These are phyloP conservation scores for Drosophila equinoxialis DNA, from an alignment of 1,140 invertebrate genomes.

Conservation along the genomic window DNA sequence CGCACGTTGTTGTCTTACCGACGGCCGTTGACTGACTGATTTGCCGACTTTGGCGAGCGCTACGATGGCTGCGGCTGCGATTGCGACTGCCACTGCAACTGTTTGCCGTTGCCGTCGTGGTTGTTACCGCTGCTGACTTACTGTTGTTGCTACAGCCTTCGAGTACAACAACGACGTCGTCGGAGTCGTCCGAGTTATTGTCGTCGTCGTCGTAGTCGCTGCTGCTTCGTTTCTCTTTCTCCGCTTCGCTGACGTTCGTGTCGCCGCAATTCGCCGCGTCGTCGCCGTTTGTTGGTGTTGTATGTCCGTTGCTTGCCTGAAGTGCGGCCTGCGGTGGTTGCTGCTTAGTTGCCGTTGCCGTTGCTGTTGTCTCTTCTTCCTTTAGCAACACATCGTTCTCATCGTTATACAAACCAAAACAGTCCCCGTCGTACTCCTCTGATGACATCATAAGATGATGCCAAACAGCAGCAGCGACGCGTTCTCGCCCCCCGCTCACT, in stretches of 20 bases:
- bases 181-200: slow-evolving; percentile 59
- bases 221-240: slow-evolving; percentile 49
- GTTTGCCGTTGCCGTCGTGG: slow-evolving; percentile 33
- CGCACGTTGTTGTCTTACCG: slow-evolving; percentile 82
- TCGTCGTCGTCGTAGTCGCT: slow-evolving; percentile 47
- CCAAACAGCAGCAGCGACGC: slow-evolving; percentile 74
- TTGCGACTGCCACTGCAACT: slow-evolving; percentile 39
- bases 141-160: slow-evolving; percentile 57
- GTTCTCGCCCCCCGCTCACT: slow-evolving; percentile 25
- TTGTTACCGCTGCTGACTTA: slow-evolving; percentile 31
- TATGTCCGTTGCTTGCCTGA: slow-evolving; percentile 66
- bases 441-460: slow-evolving; percentile 95
- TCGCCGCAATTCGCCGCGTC: slow-evolving; percentile 71
- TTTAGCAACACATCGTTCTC: slow-evolving; percentile 94
- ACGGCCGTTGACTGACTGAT: slow-evolving; percentile 82
- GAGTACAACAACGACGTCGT: slow-evolving; percentile 75
- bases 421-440: slow-evolving; percentile 94
- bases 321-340: slow-evolving; percentile 40
- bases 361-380: slow-evolving; percentile 66
- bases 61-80: slow-evolving; percentile 67
- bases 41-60: slow-evolving; percentile 68
- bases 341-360: slow-evolving; percentile 47
- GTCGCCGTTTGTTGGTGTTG: slow-evolving; percentile 54
- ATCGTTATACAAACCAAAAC: slow-evolving; percentile 92
- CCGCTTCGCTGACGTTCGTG: slow-evolving; percentile 38